Percentiles rank a stretch among this genome's conserved stretches.
These are phyloP conservation scores for Drosophila pachea DNA, from an alignment of 1,140 invertebrate species.

Conservation along the genomic window DNA sequence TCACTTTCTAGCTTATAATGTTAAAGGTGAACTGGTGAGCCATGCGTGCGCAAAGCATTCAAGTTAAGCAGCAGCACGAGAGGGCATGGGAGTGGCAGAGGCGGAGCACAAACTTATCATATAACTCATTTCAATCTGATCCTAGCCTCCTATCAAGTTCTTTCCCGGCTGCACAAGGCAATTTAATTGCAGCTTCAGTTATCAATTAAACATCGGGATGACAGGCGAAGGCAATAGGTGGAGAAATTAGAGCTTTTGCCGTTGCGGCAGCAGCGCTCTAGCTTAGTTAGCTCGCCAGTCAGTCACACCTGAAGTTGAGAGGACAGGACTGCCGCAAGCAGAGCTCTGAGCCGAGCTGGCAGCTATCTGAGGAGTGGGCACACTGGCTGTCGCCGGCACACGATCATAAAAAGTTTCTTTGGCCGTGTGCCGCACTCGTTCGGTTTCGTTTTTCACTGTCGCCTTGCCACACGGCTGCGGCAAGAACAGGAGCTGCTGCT, in stretches of 20 bases:
- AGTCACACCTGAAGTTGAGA: slow-evolving; percentile 50
- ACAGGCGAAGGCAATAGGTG: slow-evolving; percentile 1
- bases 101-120: too few relatives aligned
- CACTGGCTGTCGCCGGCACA: slow-evolving; percentile 30
- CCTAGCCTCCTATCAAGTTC: too few relatives aligned
- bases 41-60: too few relatives aligned
- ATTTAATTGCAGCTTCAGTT: slow-evolving; percentile 6
- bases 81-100: too few relatives aligned
- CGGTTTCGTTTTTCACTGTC: slow-evolving; percentile 46
- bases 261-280: slow-evolving; percentile 51
- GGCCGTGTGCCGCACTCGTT: slow-evolving; percentile 52
- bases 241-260: slow-evolving; percentile 57
- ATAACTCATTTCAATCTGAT: too few relatives aligned
- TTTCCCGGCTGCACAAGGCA: background rate
- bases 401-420: slow-evolving; percentile 51
- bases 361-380: too few relatives aligned
- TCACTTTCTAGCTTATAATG: background rate
- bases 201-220: slow-evolving; percentile 24
- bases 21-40: background rate
- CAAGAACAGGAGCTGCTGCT: slow-evolving; percentile 8
- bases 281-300: slow-evolving; percentile 43
- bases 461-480: slow-evolving; percentile 14
- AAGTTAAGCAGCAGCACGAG: too few relatives aligned
- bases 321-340: background rate
- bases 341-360: background rate